Evolutionary conservation across 2,113 vertebrate species (phyloP), one percentile per base, ranked within the genome.

Genomic region (Indicator maculatus): DNA sequence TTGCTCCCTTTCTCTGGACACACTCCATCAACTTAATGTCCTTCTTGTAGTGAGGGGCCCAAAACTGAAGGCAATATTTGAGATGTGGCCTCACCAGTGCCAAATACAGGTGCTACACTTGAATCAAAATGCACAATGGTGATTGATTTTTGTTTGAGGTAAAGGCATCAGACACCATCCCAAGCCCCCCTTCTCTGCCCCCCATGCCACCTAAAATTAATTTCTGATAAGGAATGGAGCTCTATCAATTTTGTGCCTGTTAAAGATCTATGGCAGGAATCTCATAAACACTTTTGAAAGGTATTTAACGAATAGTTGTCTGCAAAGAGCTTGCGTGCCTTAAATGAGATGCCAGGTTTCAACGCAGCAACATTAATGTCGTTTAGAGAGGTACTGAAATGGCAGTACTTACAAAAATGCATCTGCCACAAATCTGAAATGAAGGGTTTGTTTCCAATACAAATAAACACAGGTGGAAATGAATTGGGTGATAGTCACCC

Each of bases 371-470:
- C 26, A n/a, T 83, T 80, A 92, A 86, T 45, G 65, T 18, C 14
- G 41, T 76, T 76, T 87, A 86, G 38, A 47, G 38, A 52, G 77
- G 39, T 38, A 52, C 83, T 71, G 87, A 96, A 94, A 95, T 83
- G 85, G 58, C 50, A 93, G 81, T 70, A 69, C 81, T 94, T 89
- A 79, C 83, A 93, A 38, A 85, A 90, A 90, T 63, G 45, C 55
- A 89, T 72, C 71, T 60, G 50, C 55, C 63, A 50, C 81, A 86
- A 73, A 88, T 82, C 75, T 91, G 83, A 92, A 92, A 73, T 77
- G 39, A 90, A 61, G 83, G 39, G 33, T 79, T 93, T 93, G 64
- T 92, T 94, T 56, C 93, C 80, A 94, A 65, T 89, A 60, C 75
- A 88, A 71, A 89, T 66, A 95, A 79, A 89, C 36, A 73, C 3